Percentiles rank a stretch among this genome's conserved stretches.
Evolutionary conservation across 2,888 invertebrate genomes (phyloP).

Genomic region (Spodoptera exigua): DNA sequence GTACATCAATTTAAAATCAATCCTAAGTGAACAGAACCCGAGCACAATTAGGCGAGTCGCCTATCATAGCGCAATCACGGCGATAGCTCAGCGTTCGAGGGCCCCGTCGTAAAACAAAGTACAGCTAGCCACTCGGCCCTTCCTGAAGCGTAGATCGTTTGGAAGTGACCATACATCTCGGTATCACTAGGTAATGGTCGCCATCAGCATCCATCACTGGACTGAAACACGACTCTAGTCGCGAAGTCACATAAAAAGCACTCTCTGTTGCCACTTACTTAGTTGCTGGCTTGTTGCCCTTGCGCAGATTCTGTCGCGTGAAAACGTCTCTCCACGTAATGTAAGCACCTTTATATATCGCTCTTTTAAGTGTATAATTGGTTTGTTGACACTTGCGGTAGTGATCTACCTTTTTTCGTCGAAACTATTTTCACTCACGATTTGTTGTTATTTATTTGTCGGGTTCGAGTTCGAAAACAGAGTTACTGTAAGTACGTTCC

Average conservation of each 20-base stretch:
- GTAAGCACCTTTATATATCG: slow-evolving; percentile 12
- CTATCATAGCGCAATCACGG: slow-evolving; percentile 51
- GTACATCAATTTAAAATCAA: slow-evolving; percentile 9
- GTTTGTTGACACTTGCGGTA: slow-evolving; percentile 1
- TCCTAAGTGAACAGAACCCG: slow-evolving; percentile 14
- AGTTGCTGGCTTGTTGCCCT: slow-evolving; percentile 23
- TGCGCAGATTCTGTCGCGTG: slow-evolving; percentile 26
- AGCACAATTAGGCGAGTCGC: slow-evolving; percentile 25
- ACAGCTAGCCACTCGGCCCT: slow-evolving; percentile 49
- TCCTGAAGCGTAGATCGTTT: slow-evolving; percentile 57
- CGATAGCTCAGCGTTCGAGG: slow-evolving; percentile 24
- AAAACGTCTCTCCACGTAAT: slow-evolving; percentile 30
- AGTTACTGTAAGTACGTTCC: not conserved
- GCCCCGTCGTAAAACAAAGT: slow-evolving; percentile 53
- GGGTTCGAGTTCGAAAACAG: too few species aligned
- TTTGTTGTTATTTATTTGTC: not conserved
- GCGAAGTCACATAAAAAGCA: slow-evolving; percentile 57
- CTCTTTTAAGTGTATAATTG: slow-evolving; percentile 22
- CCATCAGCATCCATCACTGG: slow-evolving; percentile 62
- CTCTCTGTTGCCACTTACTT: slow-evolving; percentile 48
- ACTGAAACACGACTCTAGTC: slow-evolving; percentile 48
- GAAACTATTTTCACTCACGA: not conserved
- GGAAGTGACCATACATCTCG: slow-evolving; percentile 56
- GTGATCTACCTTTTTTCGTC: not conserved
- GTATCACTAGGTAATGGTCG: slow-evolving; percentile 58